Base-by-base conservation (phyloP, 2,113 vertebrate species). In the Myotis brandtii region DNA sequence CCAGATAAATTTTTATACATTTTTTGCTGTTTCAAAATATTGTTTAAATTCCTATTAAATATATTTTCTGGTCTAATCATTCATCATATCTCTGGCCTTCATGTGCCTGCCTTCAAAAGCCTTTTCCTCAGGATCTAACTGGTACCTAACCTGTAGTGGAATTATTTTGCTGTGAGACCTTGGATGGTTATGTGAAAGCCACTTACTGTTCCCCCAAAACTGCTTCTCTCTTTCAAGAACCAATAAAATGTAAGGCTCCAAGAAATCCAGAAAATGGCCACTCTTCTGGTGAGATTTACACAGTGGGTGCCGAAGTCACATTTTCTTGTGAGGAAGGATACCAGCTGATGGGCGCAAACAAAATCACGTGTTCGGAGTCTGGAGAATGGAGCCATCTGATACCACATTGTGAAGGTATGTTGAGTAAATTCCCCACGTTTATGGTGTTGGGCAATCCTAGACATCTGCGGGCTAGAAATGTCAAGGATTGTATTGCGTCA, bases 261-360 rank as follows among this genome's bases (percentile, higher is more conserved):
- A 98, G 98, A 92, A 97, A 97, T 80, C 99, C 99, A 50, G 99
- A 99, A 67, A 99, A 99, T 2, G 99, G 99, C n/a, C 98, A 89
- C 79, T 98, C 98, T 73, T 97, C 98, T 0, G 99, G 99, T 20
- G 97, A 97, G 86, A 98, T 93, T 97, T 99, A 99, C 50, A 99
- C 98, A 64, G 98, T 99, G 98, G 99, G 99, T 52, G 98, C 98
- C 6, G 96, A 99, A 95, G 98, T 99, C 37, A 98, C 93, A 0
- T 99, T 99, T 96, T 98, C 98, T 21, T 99, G 99, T 18, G 92
- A 99, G 46, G 98, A 98, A 56, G 99, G 99, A 50, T 99, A 99
- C 90, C 98, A 98, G 94, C 96, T 99, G 90, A 96, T 96, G 20
- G 99, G 99, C 92, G 96, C 80, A 0, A 46, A 95, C 50, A 98